These are phyloP conservation scores for Nemotelus pantherinus DNA, from an alignment of 2,888 invertebrate genomes.

Conservation along the genomic window DNA sequence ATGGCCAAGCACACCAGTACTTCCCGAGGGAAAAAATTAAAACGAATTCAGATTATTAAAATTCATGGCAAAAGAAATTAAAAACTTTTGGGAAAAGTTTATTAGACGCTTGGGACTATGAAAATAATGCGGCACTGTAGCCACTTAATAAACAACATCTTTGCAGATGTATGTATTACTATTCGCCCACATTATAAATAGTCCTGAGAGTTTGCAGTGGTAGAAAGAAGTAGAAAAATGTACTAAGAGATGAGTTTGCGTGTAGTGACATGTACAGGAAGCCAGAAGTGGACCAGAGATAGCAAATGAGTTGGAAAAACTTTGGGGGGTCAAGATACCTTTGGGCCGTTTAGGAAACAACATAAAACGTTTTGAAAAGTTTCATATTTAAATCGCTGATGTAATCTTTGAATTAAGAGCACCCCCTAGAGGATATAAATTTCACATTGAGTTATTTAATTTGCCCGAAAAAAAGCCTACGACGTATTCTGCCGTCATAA, in stretches of 20 bases:
- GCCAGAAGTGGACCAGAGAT: background rate
- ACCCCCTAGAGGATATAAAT: no score
- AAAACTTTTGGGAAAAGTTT: conserved; percentile 48
- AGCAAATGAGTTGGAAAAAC: background rate
- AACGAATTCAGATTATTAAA: conserved; percentile 47
- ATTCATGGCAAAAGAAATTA: conserved; percentile 51
- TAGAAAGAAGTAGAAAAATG: background rate
- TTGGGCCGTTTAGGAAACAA: background rate
- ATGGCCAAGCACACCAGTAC: background rate
- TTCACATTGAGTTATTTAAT: no score
- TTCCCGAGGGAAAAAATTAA: conserved; percentile 14
- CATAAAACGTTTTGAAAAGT: conserved; percentile 11
- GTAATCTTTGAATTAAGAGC: background rate
- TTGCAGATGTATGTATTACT: conserved; percentile 12
- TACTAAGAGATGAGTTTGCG: conserved; percentile 13
- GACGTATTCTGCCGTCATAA: no score
- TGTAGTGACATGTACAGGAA: conserved; percentile 4
- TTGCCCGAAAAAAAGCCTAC: no score
- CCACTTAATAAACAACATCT: conserved; percentile 42
- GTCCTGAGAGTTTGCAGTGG: conserved; percentile 24
- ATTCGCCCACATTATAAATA: conserved; percentile 25
- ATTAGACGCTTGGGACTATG: conserved; percentile 47
- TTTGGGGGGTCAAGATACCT: background rate
- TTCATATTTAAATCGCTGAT: background rate
- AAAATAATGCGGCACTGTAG: conserved; percentile 36